These are phyloP conservation scores for Nemurella pictetii DNA, from an alignment of 2,888 invertebrate genomes.

Conservation along the genomic window DNA sequence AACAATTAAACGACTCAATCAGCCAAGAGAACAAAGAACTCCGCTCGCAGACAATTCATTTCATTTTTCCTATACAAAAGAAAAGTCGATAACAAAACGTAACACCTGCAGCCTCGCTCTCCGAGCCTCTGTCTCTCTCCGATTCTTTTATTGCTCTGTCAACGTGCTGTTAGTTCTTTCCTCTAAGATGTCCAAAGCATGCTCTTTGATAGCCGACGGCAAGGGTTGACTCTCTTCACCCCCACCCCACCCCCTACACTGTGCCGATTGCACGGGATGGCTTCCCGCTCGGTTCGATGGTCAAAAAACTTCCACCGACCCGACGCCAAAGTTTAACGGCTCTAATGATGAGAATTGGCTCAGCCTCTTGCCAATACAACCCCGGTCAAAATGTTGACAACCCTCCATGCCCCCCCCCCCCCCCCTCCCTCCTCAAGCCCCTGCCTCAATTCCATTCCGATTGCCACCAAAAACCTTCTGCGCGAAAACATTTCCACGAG, in stretches of 20 bases:
- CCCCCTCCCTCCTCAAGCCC: no score
- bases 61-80: background rate
- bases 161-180: background rate
- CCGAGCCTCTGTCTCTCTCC: background rate
- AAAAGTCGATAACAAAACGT: background rate
- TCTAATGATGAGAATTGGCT: background rate
- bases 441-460: no score
- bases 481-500: background rate
- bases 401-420: background rate
- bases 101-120: background rate
- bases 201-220: background rate
- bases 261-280: background rate
- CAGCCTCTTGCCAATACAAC: background rate
- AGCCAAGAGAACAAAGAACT: background rate
- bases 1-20: background rate
- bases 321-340: background rate
- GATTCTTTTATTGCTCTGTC: background rate
- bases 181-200: background rate
- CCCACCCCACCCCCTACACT: background rate
- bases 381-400: background rate
- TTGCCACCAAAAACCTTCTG: background rate
- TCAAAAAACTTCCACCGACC: no score
- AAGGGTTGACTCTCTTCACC: background rate
- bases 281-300: background rate
- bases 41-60: background rate